These are phyloP conservation scores for Torymus auratus DNA, from an alignment of 2,888 invertebrate genomes.

Conservation along the genomic window DNA sequence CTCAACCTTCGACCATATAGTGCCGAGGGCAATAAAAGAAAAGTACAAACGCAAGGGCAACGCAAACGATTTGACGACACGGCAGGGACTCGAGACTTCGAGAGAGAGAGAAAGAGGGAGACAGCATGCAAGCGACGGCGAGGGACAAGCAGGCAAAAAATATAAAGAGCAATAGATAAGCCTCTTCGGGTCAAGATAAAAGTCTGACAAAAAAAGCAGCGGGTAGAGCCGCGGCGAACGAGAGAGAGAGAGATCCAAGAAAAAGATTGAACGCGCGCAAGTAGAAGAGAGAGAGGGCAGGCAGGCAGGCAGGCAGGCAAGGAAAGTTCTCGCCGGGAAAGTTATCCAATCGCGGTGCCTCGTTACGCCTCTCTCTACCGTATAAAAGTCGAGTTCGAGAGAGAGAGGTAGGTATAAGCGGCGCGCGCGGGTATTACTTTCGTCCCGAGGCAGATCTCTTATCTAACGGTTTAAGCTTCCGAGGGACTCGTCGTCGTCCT, in stretches of 20 bases:
- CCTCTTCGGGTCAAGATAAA: slow-evolving; percentile 51
- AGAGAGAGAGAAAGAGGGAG: slow-evolving; percentile 13
- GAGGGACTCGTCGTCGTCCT: no score
- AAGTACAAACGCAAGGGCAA: slow-evolving; percentile 5
- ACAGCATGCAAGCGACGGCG: slow-evolving; percentile 36
- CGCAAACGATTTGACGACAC: slow-evolving; percentile 62
- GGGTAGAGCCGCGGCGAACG: background rate
- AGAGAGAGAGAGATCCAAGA: slow-evolving; percentile 27
- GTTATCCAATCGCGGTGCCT: slow-evolving; percentile 75
- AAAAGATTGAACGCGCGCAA: slow-evolving; percentile 44
- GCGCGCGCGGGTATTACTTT: slow-evolving; percentile 71
- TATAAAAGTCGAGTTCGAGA: slow-evolving; percentile 72
- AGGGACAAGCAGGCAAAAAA: slow-evolving; percentile 42
- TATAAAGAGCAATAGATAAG: slow-evolving; percentile 49
- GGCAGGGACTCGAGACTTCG: slow-evolving; percentile 34
- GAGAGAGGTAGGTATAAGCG: slow-evolving; percentile 64
- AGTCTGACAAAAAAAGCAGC: slow-evolving; percentile 18
- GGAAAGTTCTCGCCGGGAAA: slow-evolving; percentile 70
- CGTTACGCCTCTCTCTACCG: slow-evolving; percentile 71
- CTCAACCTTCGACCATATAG: background rate
- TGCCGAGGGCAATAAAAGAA: slow-evolving; percentile 4
- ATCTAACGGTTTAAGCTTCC: slow-evolving; percentile 76
- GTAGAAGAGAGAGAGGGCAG: slow-evolving; percentile 20
- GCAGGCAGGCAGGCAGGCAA: slow-evolving; percentile 18
- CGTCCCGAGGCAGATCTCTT: slow-evolving; percentile 75